A percentile compares a stretch with the other conserved stretches of the same genome.
Conservation (phyloP, 2,888 invertebrate species). For the Coleophora flavipennella region DNA sequence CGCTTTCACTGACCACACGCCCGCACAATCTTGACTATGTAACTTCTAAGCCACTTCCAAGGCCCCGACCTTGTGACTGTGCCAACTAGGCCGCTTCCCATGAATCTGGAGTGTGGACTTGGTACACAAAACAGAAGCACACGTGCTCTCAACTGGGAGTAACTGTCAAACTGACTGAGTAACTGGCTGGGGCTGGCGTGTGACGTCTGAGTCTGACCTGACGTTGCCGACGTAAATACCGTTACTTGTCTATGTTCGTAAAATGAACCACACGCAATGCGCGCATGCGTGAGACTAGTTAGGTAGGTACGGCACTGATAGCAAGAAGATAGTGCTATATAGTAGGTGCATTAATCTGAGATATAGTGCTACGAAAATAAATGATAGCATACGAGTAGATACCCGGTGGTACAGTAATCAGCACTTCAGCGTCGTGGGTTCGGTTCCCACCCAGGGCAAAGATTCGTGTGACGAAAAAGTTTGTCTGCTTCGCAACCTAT, state of each 20-base stretch:
- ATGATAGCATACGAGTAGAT: too few species aligned
- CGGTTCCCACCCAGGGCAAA: too few species aligned
- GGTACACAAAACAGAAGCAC: slow-evolving; percentile 5
- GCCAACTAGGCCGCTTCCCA: slow-evolving; percentile 9
- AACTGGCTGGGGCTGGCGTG: too few species aligned
- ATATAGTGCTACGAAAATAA: too few species aligned
- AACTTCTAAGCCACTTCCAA: slow-evolving; percentile 15
- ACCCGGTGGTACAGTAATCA: too few species aligned
- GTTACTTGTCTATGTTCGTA: slow-evolving; percentile 2
- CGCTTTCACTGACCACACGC: slow-evolving; percentile 25
- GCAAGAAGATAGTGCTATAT: too few species aligned
- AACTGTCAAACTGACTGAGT: slow-evolving; percentile 27
- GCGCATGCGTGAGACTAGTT: neutral
- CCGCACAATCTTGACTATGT: too few species aligned
- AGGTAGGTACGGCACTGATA: too few species aligned
- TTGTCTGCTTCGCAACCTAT: too few species aligned
- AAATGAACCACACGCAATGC: neutral
- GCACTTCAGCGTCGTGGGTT: too few species aligned
- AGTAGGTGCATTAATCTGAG: too few species aligned
- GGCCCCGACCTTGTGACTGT: slow-evolving; percentile 16
- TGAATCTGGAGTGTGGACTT: slow-evolving; percentile 7
- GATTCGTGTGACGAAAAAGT: too few species aligned
- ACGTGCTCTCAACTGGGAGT: slow-evolving; percentile 15
- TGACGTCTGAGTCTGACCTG: neutral
- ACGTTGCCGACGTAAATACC: neutral